Evolutionary conservation across 2,113 vertebrate species (phyloP).

Genomic region (Gila orcuttii): DNA sequence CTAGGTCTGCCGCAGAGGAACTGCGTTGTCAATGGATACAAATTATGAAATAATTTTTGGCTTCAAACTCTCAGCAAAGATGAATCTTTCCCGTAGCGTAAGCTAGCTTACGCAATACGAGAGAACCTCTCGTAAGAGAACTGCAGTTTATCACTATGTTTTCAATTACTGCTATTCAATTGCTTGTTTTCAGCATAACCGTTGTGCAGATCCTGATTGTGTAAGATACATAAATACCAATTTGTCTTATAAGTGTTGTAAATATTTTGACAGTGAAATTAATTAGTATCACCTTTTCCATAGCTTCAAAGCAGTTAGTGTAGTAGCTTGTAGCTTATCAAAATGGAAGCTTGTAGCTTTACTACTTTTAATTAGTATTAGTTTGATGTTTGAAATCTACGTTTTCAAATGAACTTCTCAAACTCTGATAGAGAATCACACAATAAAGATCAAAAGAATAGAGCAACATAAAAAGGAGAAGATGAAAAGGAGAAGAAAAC

Average conservation of each 20-base stretch:
- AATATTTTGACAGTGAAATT: not conserved
- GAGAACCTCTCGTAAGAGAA: no score
- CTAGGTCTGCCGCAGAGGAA: no score
- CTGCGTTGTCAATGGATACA: no score
- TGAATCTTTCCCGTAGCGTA: no score
- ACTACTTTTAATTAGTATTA: not conserved
- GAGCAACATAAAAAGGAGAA: not conserved
- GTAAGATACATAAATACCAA: not conserved
- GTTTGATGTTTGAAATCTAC: not conserved
- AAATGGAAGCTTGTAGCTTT: not conserved
- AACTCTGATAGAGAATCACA: not conserved
- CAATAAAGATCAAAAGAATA: not conserved
- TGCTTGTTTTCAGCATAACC: not conserved
- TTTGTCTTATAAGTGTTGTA: not conserved
- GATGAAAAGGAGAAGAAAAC: conserved; percentile 25
- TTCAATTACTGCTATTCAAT: not conserved
- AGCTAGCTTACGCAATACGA: no score
- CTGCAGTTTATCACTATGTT: not conserved
- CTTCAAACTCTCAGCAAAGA: no score
- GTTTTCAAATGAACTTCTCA: not conserved
- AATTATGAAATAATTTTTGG: no score
- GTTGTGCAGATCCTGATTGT: not conserved
- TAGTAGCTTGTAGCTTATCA: conserved; percentile 3
- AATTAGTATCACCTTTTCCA: not conserved
- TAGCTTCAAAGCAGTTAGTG: not conserved